phyloP scores from a whole-genome alignment of 64 coral and sea anemone genomes.

The Anthopleura sola region DNA sequence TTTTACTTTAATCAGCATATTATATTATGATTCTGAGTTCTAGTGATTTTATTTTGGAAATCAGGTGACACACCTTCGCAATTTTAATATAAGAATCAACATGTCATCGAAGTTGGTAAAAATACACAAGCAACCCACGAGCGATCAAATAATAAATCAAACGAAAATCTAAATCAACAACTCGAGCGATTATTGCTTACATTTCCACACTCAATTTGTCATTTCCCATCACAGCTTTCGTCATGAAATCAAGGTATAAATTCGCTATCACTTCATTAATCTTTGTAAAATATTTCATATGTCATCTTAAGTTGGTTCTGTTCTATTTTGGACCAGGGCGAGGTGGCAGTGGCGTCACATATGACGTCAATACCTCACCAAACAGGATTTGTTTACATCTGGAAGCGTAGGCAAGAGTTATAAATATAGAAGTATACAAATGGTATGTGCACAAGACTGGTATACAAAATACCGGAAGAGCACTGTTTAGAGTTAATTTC shows the following conservation, averaged over 20 bases:
- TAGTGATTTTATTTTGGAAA: no score
- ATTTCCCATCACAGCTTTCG: background rate
- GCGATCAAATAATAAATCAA: background rate
- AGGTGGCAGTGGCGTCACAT: background rate
- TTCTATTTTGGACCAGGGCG: background rate
- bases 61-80: no score
- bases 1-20: no score
- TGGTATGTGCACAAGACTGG: background rate
- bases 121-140: background rate
- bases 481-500: background rate
- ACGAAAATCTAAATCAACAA: background rate
- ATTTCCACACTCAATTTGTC: conserved; percentile 8
- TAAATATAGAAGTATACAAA: background rate
- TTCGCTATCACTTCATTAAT: conserved; percentile 3
- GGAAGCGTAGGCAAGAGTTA: background rate
- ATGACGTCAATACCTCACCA: background rate
- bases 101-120: background rate
- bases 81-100: background rate
- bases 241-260: background rate
- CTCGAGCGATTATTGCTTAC: background rate
- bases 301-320: background rate
- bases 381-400: conserved; percentile 3
- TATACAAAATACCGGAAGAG: conserved; percentile 1
- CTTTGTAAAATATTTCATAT: background rate
- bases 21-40: no score